These are phyloP conservation scores for Lasius platythorax DNA, from an alignment of 2,888 invertebrate species.

Conservation along the genomic window DNA sequence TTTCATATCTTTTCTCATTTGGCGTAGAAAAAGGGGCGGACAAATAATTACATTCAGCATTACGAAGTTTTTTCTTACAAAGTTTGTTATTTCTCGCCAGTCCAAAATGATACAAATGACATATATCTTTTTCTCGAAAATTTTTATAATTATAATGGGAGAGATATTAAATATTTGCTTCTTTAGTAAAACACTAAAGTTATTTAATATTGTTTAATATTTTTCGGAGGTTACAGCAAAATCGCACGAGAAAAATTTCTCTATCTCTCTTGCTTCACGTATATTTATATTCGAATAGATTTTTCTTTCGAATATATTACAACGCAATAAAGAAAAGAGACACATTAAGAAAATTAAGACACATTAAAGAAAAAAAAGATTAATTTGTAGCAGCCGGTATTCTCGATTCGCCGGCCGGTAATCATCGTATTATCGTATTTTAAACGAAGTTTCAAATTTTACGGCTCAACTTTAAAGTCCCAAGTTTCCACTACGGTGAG, in stretches of 20 bases:
- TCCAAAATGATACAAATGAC: not conserved
- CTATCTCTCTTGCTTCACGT: not conserved
- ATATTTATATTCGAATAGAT: not conserved
- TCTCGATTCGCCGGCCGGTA: slow-evolving; percentile 3
- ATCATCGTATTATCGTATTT: slow-evolving; percentile 42
- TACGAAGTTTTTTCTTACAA: not conserved
- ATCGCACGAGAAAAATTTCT: not conserved
- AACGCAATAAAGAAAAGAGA: not conserved
- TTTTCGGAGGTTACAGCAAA: not conserved
- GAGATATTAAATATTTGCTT: not conserved
- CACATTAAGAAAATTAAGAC: not conserved
- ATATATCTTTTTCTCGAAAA: not conserved
- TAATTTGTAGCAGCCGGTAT: slow-evolving; percentile 24
- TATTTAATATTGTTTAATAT: not conserved
- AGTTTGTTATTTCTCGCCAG: not conserved
- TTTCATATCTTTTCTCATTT: slow-evolving; percentile 21
- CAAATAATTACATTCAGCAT: slow-evolving; percentile 36
- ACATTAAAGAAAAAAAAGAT: slow-evolving; percentile 17
- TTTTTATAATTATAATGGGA: not conserved
- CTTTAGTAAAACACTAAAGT: not conserved
- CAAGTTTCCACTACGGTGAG: slow-evolving; percentile 29
- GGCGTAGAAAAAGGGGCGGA: not conserved
- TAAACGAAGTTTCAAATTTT: slow-evolving; percentile 53
- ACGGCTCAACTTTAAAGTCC: slow-evolving; percentile 40
- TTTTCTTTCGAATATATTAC: not conserved